Conservation (phyloP, 2,797 vertebrate genomes). For the Propithecus perrieri region DNA sequence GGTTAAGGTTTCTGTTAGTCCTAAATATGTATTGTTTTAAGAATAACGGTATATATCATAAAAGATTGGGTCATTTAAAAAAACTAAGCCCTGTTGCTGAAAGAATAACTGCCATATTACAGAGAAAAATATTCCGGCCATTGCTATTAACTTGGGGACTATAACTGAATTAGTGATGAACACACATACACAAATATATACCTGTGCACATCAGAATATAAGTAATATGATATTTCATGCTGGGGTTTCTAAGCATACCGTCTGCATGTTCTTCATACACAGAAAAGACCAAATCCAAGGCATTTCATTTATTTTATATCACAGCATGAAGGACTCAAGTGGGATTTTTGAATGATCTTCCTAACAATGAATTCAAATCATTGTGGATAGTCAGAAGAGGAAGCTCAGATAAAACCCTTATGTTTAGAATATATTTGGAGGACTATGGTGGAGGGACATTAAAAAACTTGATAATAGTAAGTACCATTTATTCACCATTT, state of each 20-base stretch:
- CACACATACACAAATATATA: neutral
- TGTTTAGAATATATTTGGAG: neutral
- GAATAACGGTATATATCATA: neutral
- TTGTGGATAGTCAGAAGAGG: neutral
- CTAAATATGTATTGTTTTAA: neutral
- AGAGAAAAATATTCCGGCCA: neutral
- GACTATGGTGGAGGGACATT: neutral
- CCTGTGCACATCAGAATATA: neutral
- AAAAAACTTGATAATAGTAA: neutral
- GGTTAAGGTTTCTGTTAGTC: neutral
- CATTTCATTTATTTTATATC: conserved; percentile 32
- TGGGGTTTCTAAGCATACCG: neutral
- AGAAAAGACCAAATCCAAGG: neutral
- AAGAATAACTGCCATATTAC: neutral
- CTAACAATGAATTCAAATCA: neutral
- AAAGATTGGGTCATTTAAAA: neutral
- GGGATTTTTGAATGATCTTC: neutral
- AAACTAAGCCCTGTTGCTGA: neutral
- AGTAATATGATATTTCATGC: neutral
- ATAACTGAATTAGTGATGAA: neutral
- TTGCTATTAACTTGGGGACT: neutral
- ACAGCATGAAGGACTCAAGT: neutral
- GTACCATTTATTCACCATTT: neutral
- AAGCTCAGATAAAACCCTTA: neutral
- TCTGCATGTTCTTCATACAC: neutral